These are phyloP conservation scores for Mycetomoellerius zeteki DNA, from an alignment of 1,140 invertebrate genomes.

Conservation along the genomic window DNA sequence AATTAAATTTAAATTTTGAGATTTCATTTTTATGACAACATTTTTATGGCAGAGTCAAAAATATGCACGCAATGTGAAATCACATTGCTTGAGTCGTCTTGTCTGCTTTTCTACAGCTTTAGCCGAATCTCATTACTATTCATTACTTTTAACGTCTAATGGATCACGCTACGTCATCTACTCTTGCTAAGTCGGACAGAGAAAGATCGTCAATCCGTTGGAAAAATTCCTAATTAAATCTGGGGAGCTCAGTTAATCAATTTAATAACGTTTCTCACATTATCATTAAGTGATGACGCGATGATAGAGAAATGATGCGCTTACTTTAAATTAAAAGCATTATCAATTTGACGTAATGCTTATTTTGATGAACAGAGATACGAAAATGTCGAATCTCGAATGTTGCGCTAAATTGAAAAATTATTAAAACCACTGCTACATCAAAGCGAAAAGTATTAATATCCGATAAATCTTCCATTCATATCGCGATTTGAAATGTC, in stretches of 20 bases:
- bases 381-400: background rate
- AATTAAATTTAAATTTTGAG: conserved; percentile 5
- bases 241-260: conserved; percentile 21
- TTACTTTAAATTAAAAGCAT: background rate
- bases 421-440: background rate
- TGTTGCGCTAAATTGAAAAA: background rate
- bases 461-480: background rate
- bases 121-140: conserved; percentile 56
- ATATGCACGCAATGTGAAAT: conserved; percentile 43
- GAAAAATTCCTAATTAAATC: conserved; percentile 51
- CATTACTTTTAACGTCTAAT: conserved; percentile 61
- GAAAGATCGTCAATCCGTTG: conserved; percentile 19
- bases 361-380: background rate
- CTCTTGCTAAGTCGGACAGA: conserved; percentile 40
- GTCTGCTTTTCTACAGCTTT: conserved; percentile 24
- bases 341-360: no score
- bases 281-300: conserved; percentile 27
- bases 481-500: background rate
- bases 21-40: conserved; percentile 24
- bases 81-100: conserved; percentile 34
- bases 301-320: background rate
- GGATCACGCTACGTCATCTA: conserved; percentile 58
- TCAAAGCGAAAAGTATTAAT: conserved; percentile 18
- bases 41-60: conserved; percentile 7
- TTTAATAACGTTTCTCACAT: conserved; percentile 44